Evolutionary conservation across 2,797 vertebrate species (phyloP).

Genomic region (Florisuga fusca): DNA sequence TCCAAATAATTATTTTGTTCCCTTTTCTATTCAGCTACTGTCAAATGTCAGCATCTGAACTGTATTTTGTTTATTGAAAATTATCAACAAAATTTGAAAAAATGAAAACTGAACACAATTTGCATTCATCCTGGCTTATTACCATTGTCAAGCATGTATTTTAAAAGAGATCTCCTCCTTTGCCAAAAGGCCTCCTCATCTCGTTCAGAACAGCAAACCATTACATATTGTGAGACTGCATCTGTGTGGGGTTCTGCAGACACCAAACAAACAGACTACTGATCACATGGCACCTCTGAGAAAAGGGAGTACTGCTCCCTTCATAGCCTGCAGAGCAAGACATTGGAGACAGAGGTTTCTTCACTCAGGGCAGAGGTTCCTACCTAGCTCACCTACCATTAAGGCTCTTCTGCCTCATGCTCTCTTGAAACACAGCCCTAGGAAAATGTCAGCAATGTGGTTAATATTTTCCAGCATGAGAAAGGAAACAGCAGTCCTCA

Average conservation of each 20-base stretch:
- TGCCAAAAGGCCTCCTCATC: neutral
- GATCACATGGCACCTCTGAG: neutral
- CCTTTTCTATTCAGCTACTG: neutral
- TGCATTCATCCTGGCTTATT: neutral
- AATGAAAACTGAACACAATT: neutral
- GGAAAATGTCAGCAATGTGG: neutral
- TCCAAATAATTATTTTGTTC: neutral
- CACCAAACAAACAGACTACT: neutral
- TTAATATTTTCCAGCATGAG: neutral
- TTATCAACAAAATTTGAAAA: neutral
- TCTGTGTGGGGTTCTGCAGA: neutral
- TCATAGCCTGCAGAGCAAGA: neutral
- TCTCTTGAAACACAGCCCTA: neutral
- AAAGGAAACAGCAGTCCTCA: neutral
- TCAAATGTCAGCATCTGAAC: neutral
- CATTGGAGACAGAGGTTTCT: neutral
- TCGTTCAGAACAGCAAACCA: neutral
- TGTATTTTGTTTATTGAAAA: neutral
- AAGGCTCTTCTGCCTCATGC: neutral
- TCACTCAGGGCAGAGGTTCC: neutral
- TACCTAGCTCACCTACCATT: neutral
- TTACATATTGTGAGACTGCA: neutral
- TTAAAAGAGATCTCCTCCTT: neutral
- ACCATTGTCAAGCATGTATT: neutral
- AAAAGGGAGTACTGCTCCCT: neutral